Evolutionary conservation across 2,797 vertebrate genomes (phyloP).

Genomic region (Artibeus jamaicensis): DNA sequence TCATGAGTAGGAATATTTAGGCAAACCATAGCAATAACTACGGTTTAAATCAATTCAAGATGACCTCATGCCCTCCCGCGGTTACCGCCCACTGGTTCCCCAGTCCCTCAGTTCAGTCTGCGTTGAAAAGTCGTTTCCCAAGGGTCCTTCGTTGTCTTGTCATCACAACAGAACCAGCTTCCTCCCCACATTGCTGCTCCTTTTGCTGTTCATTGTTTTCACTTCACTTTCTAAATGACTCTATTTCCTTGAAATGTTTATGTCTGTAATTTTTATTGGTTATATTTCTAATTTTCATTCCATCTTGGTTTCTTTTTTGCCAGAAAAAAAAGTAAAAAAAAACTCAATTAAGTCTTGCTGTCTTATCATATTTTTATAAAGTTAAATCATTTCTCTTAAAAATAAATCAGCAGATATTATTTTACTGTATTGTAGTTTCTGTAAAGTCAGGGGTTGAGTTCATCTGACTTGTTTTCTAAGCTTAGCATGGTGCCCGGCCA

Average conservation of each 20-base stretch:
- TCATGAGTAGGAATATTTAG: not conserved
- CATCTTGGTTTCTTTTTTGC: constrained; percentile 10
- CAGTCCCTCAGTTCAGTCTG: not conserved
- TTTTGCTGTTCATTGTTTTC: not conserved
- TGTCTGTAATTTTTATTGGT: constrained; percentile 60
- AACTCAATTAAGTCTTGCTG: constrained; percentile 65
- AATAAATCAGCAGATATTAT: not conserved
- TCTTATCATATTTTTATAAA: constrained; percentile 80
- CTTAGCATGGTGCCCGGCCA: not conserved
- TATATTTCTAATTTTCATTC: constrained; percentile 62
- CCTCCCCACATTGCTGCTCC: not conserved
- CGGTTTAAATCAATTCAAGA: not conserved
- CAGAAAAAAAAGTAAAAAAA: not conserved
- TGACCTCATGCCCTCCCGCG: not conserved
- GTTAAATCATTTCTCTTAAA: constrained; percentile 57
- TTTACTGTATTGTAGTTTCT: not conserved
- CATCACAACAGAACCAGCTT: not conserved
- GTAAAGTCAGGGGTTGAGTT: not conserved
- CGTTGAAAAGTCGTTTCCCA: not conserved
- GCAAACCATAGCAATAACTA: not conserved
- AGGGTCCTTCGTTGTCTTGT: not conserved
- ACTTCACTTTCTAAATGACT: constrained; percentile 1
- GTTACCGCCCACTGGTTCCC: not conserved
- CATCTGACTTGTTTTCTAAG: not conserved
- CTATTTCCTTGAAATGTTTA: constrained; percentile 15